phyloP scores from a whole-genome alignment of 2,888 invertebrate species.

The Andrena trimmerana region DNA sequence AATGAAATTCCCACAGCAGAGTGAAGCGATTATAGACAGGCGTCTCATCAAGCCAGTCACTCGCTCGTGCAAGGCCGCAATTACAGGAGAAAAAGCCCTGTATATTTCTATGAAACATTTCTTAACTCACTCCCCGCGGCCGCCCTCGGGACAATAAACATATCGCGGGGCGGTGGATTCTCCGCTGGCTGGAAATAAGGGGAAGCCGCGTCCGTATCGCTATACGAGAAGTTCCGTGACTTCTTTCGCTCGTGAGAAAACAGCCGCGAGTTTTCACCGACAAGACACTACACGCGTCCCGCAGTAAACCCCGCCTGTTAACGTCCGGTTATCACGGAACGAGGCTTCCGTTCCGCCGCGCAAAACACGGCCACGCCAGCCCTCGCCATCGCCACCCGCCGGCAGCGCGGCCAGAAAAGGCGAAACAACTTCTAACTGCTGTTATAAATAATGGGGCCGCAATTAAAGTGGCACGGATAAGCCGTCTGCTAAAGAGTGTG shows the following conservation, averaged over 20 bases:
- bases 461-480: constrained; percentile 72
- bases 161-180: background rate
- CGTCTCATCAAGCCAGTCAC: background rate
- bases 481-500: constrained; percentile 35
- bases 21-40: background rate
- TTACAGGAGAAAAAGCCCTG: too few species aligned
- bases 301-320: constrained; percentile 44
- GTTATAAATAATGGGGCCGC: constrained; percentile 79
- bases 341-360: constrained; percentile 30
- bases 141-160: background rate
- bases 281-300: constrained; percentile 36
- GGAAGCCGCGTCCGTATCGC: background rate
- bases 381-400: background rate
- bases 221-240: constrained; percentile 26
- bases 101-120: background rate
- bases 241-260: constrained; percentile 48
- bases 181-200: background rate
- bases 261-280: constrained; percentile 48
- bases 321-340: constrained; percentile 62
- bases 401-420: constrained; percentile 22
- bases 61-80: too few species aligned
- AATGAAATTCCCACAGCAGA: background rate
- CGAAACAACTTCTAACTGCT: constrained; percentile 65
- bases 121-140: background rate
- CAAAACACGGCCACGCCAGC: constrained; percentile 21